Evolutionary conservation across 2,888 invertebrate species (phyloP).

Genomic region (Rambutsinella grinnellia): DNA sequence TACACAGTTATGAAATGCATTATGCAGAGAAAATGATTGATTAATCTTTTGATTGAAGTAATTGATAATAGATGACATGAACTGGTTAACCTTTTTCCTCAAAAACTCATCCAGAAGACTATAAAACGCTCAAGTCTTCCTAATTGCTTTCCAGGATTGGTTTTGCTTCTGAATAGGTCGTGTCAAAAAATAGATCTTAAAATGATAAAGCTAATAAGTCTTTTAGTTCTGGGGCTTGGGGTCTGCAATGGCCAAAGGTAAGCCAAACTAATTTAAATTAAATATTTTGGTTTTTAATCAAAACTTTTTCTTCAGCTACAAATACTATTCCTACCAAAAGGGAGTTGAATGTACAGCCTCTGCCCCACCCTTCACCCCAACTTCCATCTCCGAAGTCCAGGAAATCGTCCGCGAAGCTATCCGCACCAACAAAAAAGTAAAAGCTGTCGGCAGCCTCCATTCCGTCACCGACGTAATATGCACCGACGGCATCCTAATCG

Average conservation of each 20-base stretch:
- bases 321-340: no score
- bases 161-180: not conserved
- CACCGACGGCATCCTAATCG: no score
- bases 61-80: not conserved
- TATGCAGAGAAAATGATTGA: not conserved
- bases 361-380: no score
- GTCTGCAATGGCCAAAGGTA: no score
- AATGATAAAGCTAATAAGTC: not conserved
- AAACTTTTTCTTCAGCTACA: not conserved
- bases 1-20: no score
- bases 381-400: no score
- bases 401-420: no score
- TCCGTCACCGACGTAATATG: no score
- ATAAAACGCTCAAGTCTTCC: not conserved
- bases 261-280: not conserved
- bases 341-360: no score
- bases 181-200: not conserved
- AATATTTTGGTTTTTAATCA: not conserved
- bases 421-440: no score
- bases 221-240: no score
- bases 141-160: not conserved
- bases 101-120: not conserved
- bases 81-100: not conserved
- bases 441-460: no score
- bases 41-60: not conserved